Evolutionary conservation across 2,113 vertebrate species (phyloP), one percentile per base, ranked within the genome.

Genomic region (Tautogolabrus adspersus): DNA sequence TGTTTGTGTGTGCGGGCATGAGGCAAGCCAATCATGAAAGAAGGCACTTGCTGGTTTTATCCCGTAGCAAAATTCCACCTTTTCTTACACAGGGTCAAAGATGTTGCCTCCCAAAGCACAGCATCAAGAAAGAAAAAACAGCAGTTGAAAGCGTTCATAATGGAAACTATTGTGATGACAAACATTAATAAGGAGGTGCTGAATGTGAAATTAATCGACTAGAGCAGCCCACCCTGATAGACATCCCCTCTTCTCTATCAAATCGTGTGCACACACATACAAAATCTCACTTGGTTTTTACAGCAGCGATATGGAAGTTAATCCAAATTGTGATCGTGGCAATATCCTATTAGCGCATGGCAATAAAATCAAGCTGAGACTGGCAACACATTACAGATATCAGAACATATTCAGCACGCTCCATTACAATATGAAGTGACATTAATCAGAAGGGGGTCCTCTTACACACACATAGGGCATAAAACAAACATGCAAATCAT

Each of bases 291-390:
- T 82, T 67, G 49, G 72, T 88, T 87, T 34, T 82, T 87, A 77
- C 78, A 79, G 83, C 83, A 85, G 81, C 18, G 85, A 89, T 91
- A 86, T 81, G 83, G 77, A 92, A 89, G 85, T 88, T 91, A 92
- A 92, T 91, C 88, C 87, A 94, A 92, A 94, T 87, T 90, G 87
- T 84, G 84, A 92, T 90, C 79, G 84, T 77, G 79, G 90, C 83
- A 88, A 87, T 91, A 89, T 91, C 88, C 89, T 89, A 92, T 93
- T 92, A 93, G 79, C 86, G 66, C 78, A 78, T 78, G 82, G 89
- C 89, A 90, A 89, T 92, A 92, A 91, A 92, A 92, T 90, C 89
- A 87, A 85, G 86, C 87, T 82, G 87, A 81, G 88, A 79, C 83
- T 81, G 84, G 84, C 85, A 88, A 84, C 87, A 85, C 81, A 89